Evolutionary conservation across 2,113 vertebrate species (phyloP).

Genomic region (Macrotis lagotis): DNA sequence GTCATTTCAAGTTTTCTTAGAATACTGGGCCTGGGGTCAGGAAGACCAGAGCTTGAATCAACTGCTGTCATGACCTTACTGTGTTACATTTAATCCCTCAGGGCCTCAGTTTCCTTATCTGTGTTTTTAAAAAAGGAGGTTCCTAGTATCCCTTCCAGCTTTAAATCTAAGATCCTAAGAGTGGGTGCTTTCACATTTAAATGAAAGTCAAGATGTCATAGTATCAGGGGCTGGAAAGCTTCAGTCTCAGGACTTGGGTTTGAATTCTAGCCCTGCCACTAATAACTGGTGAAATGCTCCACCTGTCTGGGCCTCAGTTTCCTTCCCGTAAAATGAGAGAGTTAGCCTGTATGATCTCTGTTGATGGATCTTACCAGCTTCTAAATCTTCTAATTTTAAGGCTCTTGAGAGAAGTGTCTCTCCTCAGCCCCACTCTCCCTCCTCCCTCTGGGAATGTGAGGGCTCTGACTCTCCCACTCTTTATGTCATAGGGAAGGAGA

Average conservation of each 20-base stretch:
- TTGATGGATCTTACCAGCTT: background rate
- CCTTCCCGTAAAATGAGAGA: background rate
- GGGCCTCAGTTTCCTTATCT: background rate
- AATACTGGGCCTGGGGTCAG: background rate
- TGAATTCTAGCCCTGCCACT: background rate
- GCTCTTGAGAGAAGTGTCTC: background rate
- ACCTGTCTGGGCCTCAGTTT: background rate
- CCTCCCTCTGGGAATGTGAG: background rate
- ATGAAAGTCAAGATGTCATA: background rate
- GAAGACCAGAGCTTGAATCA: background rate
- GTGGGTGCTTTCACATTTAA: background rate
- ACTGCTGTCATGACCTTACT: background rate
- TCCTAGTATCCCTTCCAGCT: background rate
- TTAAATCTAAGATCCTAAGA: background rate
- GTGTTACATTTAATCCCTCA: background rate
- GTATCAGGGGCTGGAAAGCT: background rate
- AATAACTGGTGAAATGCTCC: background rate
- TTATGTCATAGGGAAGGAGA: background rate
- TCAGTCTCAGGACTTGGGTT: background rate
- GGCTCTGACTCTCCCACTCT: conserved; percentile 14
- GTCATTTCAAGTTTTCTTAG: background rate
- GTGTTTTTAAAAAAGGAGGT: background rate
- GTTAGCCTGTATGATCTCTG: background rate
- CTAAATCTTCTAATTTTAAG: background rate
- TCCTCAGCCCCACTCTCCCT: background rate